These are phyloP conservation scores for Lemur catta DNA, from an alignment of 2,797 vertebrate genomes.

Conservation along the genomic window DNA sequence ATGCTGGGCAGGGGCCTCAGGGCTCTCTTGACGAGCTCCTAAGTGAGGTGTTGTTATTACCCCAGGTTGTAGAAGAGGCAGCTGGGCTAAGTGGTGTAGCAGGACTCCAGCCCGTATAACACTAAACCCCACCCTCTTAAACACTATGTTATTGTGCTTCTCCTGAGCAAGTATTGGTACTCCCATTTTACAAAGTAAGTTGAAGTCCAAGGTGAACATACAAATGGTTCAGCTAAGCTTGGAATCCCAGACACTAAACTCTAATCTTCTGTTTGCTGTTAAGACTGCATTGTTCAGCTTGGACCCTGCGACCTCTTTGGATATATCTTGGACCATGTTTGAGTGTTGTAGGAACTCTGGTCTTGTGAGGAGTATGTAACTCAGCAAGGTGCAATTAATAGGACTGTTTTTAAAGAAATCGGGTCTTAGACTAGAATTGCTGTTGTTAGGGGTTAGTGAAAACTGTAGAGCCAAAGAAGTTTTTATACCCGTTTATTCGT, in stretches of 20 bases:
- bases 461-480: neutral
- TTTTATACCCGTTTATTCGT: neutral
- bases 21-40: neutral
- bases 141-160: fast-evolving
- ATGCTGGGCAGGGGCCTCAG: neutral
- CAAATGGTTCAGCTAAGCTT: neutral
- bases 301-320: neutral
- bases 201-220: neutral
- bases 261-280: neutral
- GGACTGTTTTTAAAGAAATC: neutral
- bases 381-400: neutral
- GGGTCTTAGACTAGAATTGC: neutral
- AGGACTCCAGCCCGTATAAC: neutral
- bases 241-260: neutral
- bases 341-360: neutral
- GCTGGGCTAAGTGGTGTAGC: too few species aligned
- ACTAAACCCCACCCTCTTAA: neutral
- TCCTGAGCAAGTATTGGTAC: neutral
- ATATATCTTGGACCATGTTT: neutral
- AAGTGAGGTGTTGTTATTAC: neutral
- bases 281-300: neutral
- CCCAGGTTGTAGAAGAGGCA: neutral
- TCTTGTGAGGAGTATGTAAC: neutral
- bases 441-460: neutral
- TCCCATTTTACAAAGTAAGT: neutral